Base-by-base conservation (phyloP, 2,797 vertebrate genomes). In the Callimico goeldii region DNA sequence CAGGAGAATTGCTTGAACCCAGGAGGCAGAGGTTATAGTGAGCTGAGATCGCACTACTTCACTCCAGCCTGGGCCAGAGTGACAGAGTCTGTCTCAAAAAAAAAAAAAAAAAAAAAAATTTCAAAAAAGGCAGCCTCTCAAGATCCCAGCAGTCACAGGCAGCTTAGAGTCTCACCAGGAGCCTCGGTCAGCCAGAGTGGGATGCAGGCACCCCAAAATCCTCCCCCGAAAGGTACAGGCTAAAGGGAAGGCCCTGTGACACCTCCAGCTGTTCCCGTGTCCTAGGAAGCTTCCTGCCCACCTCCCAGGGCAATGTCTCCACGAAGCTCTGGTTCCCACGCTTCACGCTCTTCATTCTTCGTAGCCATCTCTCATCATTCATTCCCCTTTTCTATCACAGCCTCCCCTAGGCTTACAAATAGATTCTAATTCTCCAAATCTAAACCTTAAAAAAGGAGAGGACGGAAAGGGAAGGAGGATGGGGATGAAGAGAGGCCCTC, bases 141-240 rank as follows among this genome's bases (percentile, higher is more conserved):
- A 5, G 43, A 19, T 46, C 64, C 57, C 26, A 79, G 64, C 28
- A 30, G 80, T 55, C 24, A 9, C 4, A 33, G 22, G 50, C 30
- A 67, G 55, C 4, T 1, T 33, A 20, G 55, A 39, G 76, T 12
- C 5, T 4, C 39, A 36, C 57, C 0, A 28, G 64, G 14, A 82
- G 57, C 36, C 50, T 52, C 28, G 1, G 33, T 20, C 17, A 41
- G 94, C 17, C 22, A 58, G 58, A 79, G 9, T 14, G 64, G 52
- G 13, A 24, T 4, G 46, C 12, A 15, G 46, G 73, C 41, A 86
- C 73, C 52, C 91, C 17, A 33, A 20, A 33, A 39, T 19, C 10
- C 58, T 36, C 30, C 9, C 26, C 36, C 12, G 0, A 1, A 33
- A 39, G 79, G 41, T 30, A 4, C 11, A 14, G 48, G 46, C 22